Percentiles rank a stretch among this genome's conserved stretches.
Conservation (phyloP, 2,888 invertebrate species). For the Galerucella pusilla region DNA sequence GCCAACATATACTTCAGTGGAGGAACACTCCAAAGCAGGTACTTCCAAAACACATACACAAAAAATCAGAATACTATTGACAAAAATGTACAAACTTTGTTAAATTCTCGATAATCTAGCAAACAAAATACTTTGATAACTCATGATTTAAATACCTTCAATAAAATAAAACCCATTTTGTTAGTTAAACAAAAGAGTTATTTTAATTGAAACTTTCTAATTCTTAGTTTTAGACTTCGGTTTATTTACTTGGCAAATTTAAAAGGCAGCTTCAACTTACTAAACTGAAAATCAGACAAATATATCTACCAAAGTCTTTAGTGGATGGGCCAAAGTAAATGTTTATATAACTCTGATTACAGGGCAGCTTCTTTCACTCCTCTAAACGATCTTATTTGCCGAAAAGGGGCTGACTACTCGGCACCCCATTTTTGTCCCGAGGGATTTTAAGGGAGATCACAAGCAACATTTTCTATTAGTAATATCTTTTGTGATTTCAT, state of each 20-base stretch:
- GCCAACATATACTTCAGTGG: too few relatives aligned
- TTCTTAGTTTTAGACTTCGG: constrained; percentile 34
- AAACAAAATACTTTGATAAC: background rate
- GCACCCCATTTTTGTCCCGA: constrained; percentile 42
- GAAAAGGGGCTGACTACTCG: constrained; percentile 47
- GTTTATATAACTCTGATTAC: constrained; percentile 54
- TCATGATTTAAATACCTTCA: background rate
- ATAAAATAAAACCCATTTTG: background rate
- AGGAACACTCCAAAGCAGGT: too few relatives aligned
- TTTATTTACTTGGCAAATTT: constrained; percentile 49
- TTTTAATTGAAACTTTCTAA: constrained; percentile 36
- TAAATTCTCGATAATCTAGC: background rate
- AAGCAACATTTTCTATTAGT: constrained; percentile 50
- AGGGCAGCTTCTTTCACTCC: constrained; percentile 46
- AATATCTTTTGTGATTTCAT: constrained; percentile 54
- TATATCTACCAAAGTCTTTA: constrained; percentile 46
- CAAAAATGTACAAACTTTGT: background rate
- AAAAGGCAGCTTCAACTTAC: constrained; percentile 47
- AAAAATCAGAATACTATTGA: too few relatives aligned
- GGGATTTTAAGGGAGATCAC: constrained; percentile 43
- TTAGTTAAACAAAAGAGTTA: background rate
- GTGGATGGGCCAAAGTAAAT: constrained; percentile 52
- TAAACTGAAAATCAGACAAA: constrained; percentile 52
- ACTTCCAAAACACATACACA: too few relatives aligned
- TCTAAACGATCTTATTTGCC: constrained; percentile 51